These are phyloP conservation scores for Sebastes trivittatus DNA, from an alignment of 2,797 vertebrate species.

Conservation along the genomic window DNA sequence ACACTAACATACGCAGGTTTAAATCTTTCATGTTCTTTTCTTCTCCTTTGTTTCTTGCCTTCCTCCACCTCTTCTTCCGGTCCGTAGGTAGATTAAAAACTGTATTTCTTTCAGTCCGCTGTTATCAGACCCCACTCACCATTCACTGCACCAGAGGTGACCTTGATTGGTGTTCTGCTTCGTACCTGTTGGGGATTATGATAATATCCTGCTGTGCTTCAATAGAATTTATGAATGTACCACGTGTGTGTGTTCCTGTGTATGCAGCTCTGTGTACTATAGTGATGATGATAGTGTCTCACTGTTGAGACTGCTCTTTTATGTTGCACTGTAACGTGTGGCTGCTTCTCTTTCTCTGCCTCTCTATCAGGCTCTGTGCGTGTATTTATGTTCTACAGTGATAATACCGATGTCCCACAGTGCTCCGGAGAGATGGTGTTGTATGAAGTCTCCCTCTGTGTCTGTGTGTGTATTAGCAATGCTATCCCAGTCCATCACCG, in stretches of 20 bases:
- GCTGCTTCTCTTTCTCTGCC: not conserved
- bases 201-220: conserved; percentile 67
- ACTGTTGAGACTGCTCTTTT: conserved; percentile 29
- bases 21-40: conserved; percentile 46
- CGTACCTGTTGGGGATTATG: conserved; percentile 67
- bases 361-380: not conserved
- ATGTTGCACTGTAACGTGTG: conserved; percentile 39
- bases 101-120: conserved; percentile 49
- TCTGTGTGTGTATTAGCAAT: conserved; percentile 13
- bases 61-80: conserved; percentile 7
- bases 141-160: conserved; percentile 56
- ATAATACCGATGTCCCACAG: conserved; percentile 31
- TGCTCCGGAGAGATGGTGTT: conserved; percentile 10
- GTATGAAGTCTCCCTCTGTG: conserved; percentile 6
- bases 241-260: conserved; percentile 4
- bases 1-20: not conserved
- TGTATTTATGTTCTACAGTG: conserved; percentile 28
- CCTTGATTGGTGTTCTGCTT: conserved; percentile 69
- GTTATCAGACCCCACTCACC: conserved; percentile 41
- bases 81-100: conserved; percentile 50
- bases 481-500: conserved; percentile 10
- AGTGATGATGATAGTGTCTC: conserved; percentile 41
- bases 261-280: conserved; percentile 43
- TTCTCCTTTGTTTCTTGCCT: conserved; percentile 27
- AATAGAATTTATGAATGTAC: conserved; percentile 36